Evolutionary conservation across 1,140 invertebrate species (phyloP).

Genomic region (Helicoverpa zea): DNA sequence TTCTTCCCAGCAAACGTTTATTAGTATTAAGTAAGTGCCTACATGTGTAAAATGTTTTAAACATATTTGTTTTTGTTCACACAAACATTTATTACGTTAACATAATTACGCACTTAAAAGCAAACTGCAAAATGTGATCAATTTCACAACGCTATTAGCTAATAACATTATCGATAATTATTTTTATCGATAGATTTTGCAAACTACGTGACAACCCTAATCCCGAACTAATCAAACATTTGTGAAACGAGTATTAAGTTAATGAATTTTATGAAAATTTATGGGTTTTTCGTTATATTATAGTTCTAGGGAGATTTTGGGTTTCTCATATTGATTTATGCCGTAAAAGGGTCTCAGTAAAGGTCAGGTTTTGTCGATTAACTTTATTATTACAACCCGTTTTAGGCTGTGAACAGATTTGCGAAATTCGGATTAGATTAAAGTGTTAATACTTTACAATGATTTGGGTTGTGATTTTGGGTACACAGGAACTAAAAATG

Average conservation of each 20-base stretch:
- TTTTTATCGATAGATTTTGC: not conserved
- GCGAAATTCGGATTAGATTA: not conserved
- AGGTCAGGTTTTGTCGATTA: not conserved
- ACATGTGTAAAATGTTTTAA: too few relatives aligned
- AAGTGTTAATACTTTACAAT: too few relatives aligned
- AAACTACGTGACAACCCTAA: not conserved
- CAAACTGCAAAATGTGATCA: too few relatives aligned
- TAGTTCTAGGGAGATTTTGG: constrained; percentile 3
- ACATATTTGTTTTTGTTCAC: too few relatives aligned
- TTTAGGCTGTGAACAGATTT: not conserved
- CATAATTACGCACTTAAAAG: too few relatives aligned
- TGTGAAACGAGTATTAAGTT: not conserved
- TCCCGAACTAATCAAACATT: not conserved
- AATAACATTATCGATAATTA: too few relatives aligned
- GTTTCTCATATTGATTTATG: constrained; percentile 30
- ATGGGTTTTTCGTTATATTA: not conserved
- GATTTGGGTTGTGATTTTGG: too few relatives aligned
- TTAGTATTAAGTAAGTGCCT: too few relatives aligned
- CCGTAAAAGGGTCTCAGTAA: not conserved
- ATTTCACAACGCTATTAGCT: too few relatives aligned
- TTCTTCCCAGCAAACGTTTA: too few relatives aligned
- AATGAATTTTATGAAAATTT: constrained; percentile 23
- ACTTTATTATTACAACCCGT: not conserved
- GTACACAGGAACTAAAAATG: too few relatives aligned
- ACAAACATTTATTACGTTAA: too few relatives aligned